A percentile compares a stretch with the other conserved stretches of the same genome.
phyloP scores from a whole-genome alignment of 2,888 invertebrate genomes.

The Drosophila fungiperda region DNA sequence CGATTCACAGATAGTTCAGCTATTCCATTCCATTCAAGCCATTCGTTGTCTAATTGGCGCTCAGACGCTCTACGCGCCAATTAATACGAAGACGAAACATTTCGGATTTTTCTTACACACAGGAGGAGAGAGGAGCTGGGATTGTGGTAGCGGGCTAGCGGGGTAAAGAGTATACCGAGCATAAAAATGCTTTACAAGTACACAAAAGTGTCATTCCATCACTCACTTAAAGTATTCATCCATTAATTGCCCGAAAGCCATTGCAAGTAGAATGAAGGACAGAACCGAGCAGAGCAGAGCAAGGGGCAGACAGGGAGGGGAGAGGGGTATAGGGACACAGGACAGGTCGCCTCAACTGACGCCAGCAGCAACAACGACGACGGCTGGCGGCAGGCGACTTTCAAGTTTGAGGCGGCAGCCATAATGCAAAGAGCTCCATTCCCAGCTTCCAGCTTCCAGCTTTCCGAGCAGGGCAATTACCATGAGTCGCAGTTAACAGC shows the following conservation, averaged over 20 bases:
- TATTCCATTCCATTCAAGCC: slow-evolving; percentile 33
- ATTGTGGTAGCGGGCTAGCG: neutral
- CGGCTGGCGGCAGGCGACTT: slow-evolving; percentile 57
- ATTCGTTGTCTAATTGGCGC: slow-evolving; percentile 66
- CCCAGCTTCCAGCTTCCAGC: slow-evolving; percentile 34
- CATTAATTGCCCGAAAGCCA: slow-evolving; percentile 84
- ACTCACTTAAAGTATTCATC: slow-evolving; percentile 84
- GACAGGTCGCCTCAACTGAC: slow-evolving; percentile 67
- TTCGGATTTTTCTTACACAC: slow-evolving; percentile 56
- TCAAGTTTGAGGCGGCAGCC: slow-evolving; percentile 77
- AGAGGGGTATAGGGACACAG: slow-evolving; percentile 15
- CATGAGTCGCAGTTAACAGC: slow-evolving; percentile 62
- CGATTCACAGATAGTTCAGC: slow-evolving; percentile 1
- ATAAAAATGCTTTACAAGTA: slow-evolving; percentile 81
- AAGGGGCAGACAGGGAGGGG: neutral
- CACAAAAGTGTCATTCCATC: slow-evolving; percentile 84
- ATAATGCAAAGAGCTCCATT: slow-evolving; percentile 75
- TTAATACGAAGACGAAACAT: slow-evolving; percentile 61
- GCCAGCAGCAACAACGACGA: slow-evolving; percentile 51
- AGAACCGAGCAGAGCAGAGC: slow-evolving; percentile 15
- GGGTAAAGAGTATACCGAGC: slow-evolving; percentile 35
- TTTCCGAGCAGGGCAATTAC: slow-evolving; percentile 71
- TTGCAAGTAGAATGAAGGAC: slow-evolving; percentile 47
- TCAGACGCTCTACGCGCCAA: slow-evolving; percentile 52
- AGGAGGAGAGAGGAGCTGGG: neutral